Conservation (phyloP, 2,888 invertebrate genomes). For the Catocala sponsa region DNA sequence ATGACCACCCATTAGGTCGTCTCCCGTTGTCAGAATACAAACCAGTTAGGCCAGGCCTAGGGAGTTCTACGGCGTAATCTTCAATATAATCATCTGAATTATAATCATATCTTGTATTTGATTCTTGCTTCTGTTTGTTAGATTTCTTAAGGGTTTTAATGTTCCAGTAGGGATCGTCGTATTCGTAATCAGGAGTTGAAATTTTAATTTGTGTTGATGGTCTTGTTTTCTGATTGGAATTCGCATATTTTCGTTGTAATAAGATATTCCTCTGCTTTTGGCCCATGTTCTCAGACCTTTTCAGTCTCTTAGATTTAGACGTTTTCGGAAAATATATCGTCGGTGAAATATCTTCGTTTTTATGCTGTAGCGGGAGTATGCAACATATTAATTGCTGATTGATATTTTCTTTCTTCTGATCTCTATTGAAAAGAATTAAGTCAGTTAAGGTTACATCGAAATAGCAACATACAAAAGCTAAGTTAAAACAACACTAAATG, state of each 20-base stretch:
- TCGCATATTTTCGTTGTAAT: constrained; percentile 59
- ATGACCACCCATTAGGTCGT: constrained; percentile 59
- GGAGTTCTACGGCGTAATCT: constrained; percentile 74
- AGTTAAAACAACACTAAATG: no score
- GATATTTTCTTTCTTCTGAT: constrained; percentile 55
- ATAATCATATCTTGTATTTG: constrained; percentile 57
- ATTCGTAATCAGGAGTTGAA: constrained; percentile 62
- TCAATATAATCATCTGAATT: constrained; percentile 63
- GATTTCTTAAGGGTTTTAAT: constrained; percentile 70
- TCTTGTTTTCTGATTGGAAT: constrained; percentile 50
- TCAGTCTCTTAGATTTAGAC: constrained; percentile 33
- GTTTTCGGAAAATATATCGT: constrained; percentile 38
- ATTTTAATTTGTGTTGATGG: constrained; percentile 52
- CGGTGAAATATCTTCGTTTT: constrained; percentile 15
- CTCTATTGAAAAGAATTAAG: constrained; percentile 55
- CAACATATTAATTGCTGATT: constrained; percentile 40
- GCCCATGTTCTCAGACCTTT: constrained; percentile 48
- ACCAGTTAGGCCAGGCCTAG: constrained; percentile 76
- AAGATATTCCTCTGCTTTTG: constrained; percentile 71
- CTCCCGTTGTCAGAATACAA: constrained; percentile 72
- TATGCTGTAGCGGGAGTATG: constrained; percentile 31
- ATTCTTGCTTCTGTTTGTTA: constrained; percentile 46
- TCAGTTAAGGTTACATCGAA: neutral
- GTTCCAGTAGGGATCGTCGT: constrained; percentile 80
- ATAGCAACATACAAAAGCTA: no score